Evolutionary conservation across 2,797 vertebrate species (phyloP), one percentile per base, ranked within the genome.

Genomic region (Eleutherodactylus coqui): DNA sequence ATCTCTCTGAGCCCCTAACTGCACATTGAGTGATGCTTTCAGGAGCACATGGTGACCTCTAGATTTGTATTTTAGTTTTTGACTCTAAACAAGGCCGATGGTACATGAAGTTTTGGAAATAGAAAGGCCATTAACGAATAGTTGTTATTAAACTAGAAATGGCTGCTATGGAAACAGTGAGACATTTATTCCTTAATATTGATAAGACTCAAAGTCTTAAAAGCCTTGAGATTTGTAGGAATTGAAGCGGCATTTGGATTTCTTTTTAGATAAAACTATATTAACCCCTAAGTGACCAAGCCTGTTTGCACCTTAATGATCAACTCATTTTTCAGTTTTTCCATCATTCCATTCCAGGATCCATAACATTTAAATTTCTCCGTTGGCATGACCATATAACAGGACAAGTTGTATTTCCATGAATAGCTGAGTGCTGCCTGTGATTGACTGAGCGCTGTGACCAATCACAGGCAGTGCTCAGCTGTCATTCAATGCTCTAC

Each of bases 81-180:
- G 60, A 17, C 21, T 69, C 29, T 49, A 14, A 16, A 24, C 11
- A 6, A 45, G 43, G 7, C 7, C 5, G 11, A 45, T 45, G 7
- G 1, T n/a, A 51, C 62, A 27, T 70, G 45, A 53, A 34, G 5
- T 47, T 49, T 36, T 67, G 2, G 10, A 51, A 67, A 69, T 69
- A 10, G 21, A 79, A 64, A 64, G 41, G 24, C 47, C 41, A 45
- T 75, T 75, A 75, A 73, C 19, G 3, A 43, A n/a, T 43, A 7
- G 13, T 75, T 67, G 14, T 34, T 67, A 67, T 36, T 34, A n/a
- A 70, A 24, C 41, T 24, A 53, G 29, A 53, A 27, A 49, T 53
- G 53, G 29, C 9, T 76, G 75, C 75, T 53, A n/a, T 76, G 47
- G 27, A 76, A 76, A 77, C 32, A 36, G n/a, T 21, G 6, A 34